Evolutionary conservation across 2,113 vertebrate genomes (phyloP), one percentile per base, ranked within the genome.

Genomic region (Uropsilus gracilis): DNA sequence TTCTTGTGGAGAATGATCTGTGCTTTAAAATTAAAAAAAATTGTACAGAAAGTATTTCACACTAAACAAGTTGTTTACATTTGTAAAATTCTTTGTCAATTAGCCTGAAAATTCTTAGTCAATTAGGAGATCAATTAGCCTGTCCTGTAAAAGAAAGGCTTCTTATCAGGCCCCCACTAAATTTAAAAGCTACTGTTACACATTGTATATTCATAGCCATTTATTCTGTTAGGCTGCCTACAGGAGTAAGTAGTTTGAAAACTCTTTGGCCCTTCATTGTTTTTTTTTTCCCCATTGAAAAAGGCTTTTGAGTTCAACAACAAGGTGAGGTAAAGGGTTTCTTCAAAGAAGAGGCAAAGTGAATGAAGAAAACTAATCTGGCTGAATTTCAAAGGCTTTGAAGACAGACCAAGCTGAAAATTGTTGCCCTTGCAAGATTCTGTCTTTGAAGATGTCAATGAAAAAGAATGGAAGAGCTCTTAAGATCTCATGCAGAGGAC

Each of bases 351-450:
- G 72, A 72, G 59, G 37, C 72, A 75, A 16, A 63, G 39, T 61
- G 61, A 85, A 55, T 64, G 30, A 71, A 81, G 59, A 46, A 81
- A 50, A 77, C 14, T 72, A 39, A 89, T 91, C 32, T 59, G 48
- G 17, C 84, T 39, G 26, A 83, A 77, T 34, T 82, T 77, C 63
- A 86, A 88, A 80, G 59, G 55, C 84, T 90, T 91, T 94, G 77
- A 84, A 85, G 44, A 80, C 18, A 68, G 11, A 63, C 55, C 77
- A 93, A 81, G 39, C 63, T 73, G 68, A 91, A 91, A 91, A 86
- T 32, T 32, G 53, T 91, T 94, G 32, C n/a, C 81, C 20, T 93
- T 84, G 6, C 7, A 90, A 63, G 75, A 87, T 32, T 93, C 68
- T 50, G 64, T 37, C 39, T 93, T 95, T 93, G 68, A 93, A 94